Percentiles rank a stretch among this genome's conserved stretches.
Conservation (phyloP, 2,888 invertebrate genomes). For the Pogonocherus hispidulus region DNA sequence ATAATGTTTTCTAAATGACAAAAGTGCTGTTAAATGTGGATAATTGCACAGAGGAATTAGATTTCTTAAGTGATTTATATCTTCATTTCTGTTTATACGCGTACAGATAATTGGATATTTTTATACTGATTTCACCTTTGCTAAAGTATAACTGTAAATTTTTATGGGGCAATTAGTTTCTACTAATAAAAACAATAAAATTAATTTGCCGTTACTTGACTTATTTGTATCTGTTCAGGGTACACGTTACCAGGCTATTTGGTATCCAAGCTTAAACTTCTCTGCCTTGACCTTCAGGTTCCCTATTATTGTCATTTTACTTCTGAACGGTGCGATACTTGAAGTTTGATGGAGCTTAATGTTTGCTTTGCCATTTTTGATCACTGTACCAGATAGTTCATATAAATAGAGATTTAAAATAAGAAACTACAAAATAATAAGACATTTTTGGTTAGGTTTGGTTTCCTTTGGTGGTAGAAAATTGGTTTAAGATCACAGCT, state of each 20-base stretch:
- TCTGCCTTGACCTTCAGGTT: too few relatives aligned
- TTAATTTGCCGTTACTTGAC: not conserved
- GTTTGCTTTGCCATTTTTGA: too few relatives aligned
- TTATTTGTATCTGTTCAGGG: not conserved
- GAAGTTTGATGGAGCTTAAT: too few relatives aligned
- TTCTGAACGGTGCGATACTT: too few relatives aligned
- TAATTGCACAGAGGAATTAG: constrained; percentile 46
- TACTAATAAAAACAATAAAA: too few relatives aligned
- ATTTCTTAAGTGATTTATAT: constrained; percentile 48
- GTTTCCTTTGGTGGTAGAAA: too few relatives aligned
- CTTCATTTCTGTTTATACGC: constrained; percentile 24
- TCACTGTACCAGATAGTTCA: too few relatives aligned
- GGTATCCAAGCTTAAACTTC: not conserved
- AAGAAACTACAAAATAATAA: too few relatives aligned
- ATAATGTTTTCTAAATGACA: constrained; percentile 55
- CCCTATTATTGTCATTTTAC: too few relatives aligned
- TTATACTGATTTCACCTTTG: not conserved
- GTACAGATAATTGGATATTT: constrained; percentile 1
- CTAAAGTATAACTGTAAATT: not conserved
- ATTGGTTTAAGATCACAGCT: too few relatives aligned
- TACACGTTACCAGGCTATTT: not conserved
- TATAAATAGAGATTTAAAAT: too few relatives aligned
- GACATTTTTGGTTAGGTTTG: too few relatives aligned
- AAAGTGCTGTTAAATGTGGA: constrained; percentile 39
- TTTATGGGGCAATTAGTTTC: not conserved